Conservation (phyloP, 1,140 invertebrate genomes). For the Dendrolimus kikuchii region DNA sequence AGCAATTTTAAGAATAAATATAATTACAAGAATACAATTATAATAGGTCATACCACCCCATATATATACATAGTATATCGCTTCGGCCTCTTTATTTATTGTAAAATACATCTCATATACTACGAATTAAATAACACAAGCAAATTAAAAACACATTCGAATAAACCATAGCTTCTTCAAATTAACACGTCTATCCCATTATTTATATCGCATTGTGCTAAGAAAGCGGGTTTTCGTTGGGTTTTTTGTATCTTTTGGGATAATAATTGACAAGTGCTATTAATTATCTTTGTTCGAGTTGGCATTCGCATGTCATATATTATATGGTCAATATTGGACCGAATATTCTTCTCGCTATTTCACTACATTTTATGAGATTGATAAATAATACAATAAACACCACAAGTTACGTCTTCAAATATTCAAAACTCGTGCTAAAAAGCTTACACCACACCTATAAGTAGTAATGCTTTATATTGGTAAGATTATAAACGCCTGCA, state of each 20-base stretch:
- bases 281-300: conserved; percentile 20
- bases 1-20: too few species aligned
- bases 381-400: too few species aligned
- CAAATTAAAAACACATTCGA: conserved; percentile 1
- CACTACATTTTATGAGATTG: too few species aligned
- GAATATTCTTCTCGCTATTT: conserved; percentile 1
- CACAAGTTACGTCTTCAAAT: too few species aligned
- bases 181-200: conserved; percentile 29
- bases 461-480: too few species aligned
- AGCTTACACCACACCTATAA: too few species aligned
- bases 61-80: too few species aligned
- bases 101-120: neutral
- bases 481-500: neutral
- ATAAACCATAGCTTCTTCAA: conserved; percentile 14
- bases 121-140: neutral
- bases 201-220: conserved; percentile 17
- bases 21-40: too few species aligned
- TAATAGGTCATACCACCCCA: too few species aligned
- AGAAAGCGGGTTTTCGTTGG: conserved; percentile 17
- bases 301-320: neutral
- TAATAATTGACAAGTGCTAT: conserved; percentile 29
- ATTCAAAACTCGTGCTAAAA: too few species aligned
- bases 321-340: conserved; percentile 14
- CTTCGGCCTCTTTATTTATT: too few species aligned
- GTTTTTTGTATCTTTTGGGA: conserved; percentile 20